Evolutionary conservation across 2,888 invertebrate genomes (phyloP).

Genomic region (Agrochola lychnidis): DNA sequence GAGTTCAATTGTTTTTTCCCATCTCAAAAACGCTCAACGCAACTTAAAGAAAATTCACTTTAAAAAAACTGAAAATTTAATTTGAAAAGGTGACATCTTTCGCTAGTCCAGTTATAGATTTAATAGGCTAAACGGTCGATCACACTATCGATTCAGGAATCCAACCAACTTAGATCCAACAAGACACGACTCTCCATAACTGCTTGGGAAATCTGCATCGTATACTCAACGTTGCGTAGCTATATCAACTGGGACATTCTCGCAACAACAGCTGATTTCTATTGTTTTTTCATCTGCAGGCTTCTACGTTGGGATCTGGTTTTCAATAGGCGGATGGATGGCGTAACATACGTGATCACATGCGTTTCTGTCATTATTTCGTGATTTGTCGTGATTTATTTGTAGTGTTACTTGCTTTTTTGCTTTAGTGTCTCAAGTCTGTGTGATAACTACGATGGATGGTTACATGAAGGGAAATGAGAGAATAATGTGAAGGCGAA

Average conservation of each 20-base stretch:
- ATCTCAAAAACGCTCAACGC: too few relatives aligned
- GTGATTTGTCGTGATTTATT: constrained; percentile 36
- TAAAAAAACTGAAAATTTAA: too few relatives aligned
- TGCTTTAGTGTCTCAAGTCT: neutral
- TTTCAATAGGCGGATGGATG: constrained; percentile 55
- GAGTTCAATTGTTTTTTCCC: too few relatives aligned
- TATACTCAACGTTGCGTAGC: constrained; percentile 31
- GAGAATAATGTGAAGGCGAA: neutral
- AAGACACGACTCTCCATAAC: constrained; percentile 24
- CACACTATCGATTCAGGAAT: neutral
- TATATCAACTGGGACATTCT: constrained; percentile 37
- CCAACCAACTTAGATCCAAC: constrained; percentile 12
- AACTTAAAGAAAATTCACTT: too few relatives aligned
- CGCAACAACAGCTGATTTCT: constrained; percentile 58
- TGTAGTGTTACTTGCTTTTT: constrained; percentile 4
- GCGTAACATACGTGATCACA: constrained; percentile 34
- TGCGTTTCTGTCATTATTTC: constrained; percentile 30
- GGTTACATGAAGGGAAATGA: constrained; percentile 4
- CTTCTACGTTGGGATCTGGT: constrained; percentile 46
- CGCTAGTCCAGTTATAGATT: neutral
- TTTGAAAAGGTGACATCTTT: neutral
- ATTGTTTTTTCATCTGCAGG: constrained; percentile 62
- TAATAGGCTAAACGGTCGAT: neutral
- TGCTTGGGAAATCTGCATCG: constrained; percentile 53
- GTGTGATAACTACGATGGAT: neutral